Evolutionary conservation across 1,140 invertebrate genomes (phyloP).

Genomic region (Araneus ventricosus): DNA sequence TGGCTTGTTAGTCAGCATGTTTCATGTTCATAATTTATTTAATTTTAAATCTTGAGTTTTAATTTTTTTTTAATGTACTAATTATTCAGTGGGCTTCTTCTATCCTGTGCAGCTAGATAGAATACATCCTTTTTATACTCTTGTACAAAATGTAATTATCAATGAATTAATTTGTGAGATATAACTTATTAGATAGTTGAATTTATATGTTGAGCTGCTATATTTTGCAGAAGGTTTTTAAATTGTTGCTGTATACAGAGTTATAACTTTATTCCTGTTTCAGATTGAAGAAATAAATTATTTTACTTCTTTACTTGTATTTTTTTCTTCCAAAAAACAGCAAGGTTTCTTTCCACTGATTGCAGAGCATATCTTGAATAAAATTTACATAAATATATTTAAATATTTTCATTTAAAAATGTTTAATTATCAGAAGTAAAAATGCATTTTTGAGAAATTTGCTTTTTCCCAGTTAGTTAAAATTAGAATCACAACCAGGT

Average conservation of each 20-base stretch:
- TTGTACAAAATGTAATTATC: slow-evolving; percentile 48
- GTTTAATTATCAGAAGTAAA: too few species aligned
- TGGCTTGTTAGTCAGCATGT: not conserved
- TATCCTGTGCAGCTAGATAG: slow-evolving; percentile 31
- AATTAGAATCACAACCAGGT: too few species aligned
- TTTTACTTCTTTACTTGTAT: slow-evolving; percentile 23
- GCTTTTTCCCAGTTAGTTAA: too few species aligned
- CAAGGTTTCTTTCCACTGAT: too few species aligned
- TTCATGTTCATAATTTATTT: not conserved
- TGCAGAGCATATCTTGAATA: too few species aligned
- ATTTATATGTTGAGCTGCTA: not conserved
- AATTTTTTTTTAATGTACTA: not conserved
- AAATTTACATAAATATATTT: too few species aligned
- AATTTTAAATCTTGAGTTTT: not conserved
- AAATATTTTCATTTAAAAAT: too few species aligned
- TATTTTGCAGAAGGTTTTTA: slow-evolving; percentile 45
- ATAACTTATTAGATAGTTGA: slow-evolving; percentile 54
- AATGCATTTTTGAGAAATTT: too few species aligned
- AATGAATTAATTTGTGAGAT: slow-evolving; percentile 4
- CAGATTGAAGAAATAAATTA: slow-evolving; percentile 55
- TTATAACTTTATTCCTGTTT: slow-evolving; percentile 26
- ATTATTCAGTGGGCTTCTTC: not conserved
- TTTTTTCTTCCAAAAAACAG: not conserved
- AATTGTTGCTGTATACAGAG: slow-evolving; percentile 33
- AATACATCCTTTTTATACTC: slow-evolving; percentile 23